Percentiles rank a stretch among this genome's conserved stretches.
Conservation (phyloP, 2,113 vertebrate genomes). For the Junco hyemalis region DNA sequence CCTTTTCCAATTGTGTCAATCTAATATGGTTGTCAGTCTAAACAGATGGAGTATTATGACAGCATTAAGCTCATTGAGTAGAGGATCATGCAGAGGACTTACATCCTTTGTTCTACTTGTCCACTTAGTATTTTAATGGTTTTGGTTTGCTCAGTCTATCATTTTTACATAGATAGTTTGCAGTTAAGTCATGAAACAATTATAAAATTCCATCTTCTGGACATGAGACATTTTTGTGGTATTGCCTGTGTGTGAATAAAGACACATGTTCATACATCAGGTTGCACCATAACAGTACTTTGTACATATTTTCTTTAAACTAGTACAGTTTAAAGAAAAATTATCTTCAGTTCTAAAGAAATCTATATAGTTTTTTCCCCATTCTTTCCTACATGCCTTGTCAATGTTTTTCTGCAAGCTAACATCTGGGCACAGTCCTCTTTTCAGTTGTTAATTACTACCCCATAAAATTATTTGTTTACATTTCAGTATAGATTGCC, state of each 20-base stretch:
- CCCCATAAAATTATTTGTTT: neutral
- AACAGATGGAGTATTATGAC: neutral
- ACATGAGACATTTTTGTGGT: neutral
- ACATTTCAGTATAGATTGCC: neutral
- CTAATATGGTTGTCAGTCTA: neutral
- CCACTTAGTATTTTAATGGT: neutral
- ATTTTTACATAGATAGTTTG: neutral
- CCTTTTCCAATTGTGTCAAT: neutral
- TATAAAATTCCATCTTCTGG: neutral
- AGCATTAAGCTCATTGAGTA: neutral
- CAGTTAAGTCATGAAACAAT: neutral
- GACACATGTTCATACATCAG: neutral
- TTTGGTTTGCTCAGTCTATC: neutral
- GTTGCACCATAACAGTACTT: neutral
- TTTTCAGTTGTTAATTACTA: neutral
- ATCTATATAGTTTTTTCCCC: fast-evolving
- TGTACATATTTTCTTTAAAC: neutral
- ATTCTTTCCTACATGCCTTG: fast-evolving
- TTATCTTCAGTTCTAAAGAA: neutral
- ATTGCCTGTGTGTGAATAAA: neutral
- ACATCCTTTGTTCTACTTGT: neutral
- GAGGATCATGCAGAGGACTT: neutral
- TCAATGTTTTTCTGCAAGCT: neutral
- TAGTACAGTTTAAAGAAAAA: neutral
- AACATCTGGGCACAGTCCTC: neutral